Percentiles rank a stretch among this genome's conserved stretches.
phyloP scores from a whole-genome alignment of 64 coral and sea anemone species.

The Dendronephthya gigantea region DNA sequence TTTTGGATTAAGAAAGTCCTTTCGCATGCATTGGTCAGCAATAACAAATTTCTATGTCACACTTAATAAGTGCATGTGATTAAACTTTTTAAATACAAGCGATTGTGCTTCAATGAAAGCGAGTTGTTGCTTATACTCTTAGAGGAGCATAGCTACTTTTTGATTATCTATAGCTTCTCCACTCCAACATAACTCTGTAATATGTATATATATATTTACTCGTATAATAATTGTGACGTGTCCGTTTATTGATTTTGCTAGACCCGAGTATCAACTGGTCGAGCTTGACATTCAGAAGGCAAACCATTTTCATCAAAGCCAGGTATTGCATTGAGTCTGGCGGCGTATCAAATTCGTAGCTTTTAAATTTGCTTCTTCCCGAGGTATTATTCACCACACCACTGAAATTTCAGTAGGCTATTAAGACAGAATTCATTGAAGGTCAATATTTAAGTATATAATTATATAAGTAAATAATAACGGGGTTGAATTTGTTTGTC shows the following conservation, averaged over 20 bases:
- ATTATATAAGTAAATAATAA: too few relatives aligned
- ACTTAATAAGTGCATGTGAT: too few relatives aligned
- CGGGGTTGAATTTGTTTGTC: too few relatives aligned
- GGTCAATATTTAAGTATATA: too few relatives aligned
- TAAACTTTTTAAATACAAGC: too few relatives aligned
- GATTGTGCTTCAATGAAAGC: too few relatives aligned
- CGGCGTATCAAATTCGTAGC: background rate
- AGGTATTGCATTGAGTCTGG: background rate
- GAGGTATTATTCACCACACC: background rate
- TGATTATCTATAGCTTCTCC: background rate
- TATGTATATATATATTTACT: background rate
- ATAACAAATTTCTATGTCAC: too few relatives aligned
- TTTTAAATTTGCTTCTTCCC: background rate
- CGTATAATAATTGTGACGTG: background rate
- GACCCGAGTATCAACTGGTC: background rate
- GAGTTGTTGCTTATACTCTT: too few relatives aligned
- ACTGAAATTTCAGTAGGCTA: background rate
- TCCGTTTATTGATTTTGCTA: background rate
- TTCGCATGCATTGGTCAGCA: too few relatives aligned
- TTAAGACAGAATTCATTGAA: too few relatives aligned
- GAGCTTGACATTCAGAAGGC: background rate
- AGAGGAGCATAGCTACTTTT: too few relatives aligned
- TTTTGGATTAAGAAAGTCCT: too few relatives aligned
- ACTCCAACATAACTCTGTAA: background rate
- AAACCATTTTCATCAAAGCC: constrained; percentile 13